These are phyloP conservation scores for Tachina fera DNA, from an alignment of 2,888 invertebrate species.

Conservation along the genomic window DNA sequence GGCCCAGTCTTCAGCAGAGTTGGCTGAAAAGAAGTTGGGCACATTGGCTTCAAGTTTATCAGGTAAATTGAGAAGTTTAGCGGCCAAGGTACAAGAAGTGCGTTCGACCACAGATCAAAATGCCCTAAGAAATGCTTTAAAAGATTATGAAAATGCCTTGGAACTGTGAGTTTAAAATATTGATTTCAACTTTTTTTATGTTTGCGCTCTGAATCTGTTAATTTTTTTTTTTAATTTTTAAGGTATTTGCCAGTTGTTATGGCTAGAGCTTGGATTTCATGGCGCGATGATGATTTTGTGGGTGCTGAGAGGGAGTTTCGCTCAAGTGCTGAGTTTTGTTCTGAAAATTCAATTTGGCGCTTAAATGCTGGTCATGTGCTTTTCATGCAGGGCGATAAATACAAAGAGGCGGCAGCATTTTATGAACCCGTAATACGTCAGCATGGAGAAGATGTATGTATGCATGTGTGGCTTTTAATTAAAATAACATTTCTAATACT, in stretches of 20 bases:
- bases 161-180: constrained; percentile 84
- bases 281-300: constrained; percentile 97
- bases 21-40: constrained; percentile 97
- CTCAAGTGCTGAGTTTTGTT: constrained; percentile 98
- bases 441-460: constrained; percentile 91
- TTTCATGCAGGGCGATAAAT: constrained; percentile 99
- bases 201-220: background rate
- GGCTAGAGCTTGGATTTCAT: constrained; percentile 99
- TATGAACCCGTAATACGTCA: constrained; percentile 99
- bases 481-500: background rate
- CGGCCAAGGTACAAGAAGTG: constrained; percentile 97
- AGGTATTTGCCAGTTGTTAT: constrained; percentile 98
- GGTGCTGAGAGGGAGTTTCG: constrained; percentile 98
- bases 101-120: constrained; percentile 94
- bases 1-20: constrained; percentile 97
- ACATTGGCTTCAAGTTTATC: constrained; percentile 95
- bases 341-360: constrained; percentile 98
- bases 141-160: constrained; percentile 93
- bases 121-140: constrained; percentile 93
- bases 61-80: constrained; percentile 93
- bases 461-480: background rate
- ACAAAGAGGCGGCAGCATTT: constrained; percentile 98
- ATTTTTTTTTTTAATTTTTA: constrained; percentile 53
- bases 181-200: background rate
- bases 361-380: constrained; percentile 99